Base-by-base conservation (phyloP, 2,113 vertebrate genomes). In the Semnopithecus entellus region DNA sequence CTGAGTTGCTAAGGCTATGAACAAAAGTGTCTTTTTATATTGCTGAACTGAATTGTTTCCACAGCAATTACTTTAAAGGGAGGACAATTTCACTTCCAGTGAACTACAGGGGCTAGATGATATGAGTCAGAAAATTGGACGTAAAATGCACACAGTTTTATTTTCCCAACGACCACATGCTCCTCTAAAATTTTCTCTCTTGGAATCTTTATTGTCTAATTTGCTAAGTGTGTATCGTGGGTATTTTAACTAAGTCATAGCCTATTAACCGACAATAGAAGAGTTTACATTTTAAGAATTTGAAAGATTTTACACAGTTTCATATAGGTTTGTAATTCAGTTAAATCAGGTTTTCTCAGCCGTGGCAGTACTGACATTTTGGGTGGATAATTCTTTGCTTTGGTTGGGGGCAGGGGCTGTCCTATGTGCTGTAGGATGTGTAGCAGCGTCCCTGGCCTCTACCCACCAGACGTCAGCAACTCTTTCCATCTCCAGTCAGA, bases 131-230 rank as follows among this genome's bases (percentile, higher is more conserved):
- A 89, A 84, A 82, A 86, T 0, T 61, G 48, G 61, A 52, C 27
- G 11, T 79, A 55, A 90, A 94, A 79, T 22, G 32, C 32, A 18
- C 32, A 32, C 55, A 57, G 27, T 89, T 93, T 93, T 72, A 59
- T 75, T 59, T 73, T 52, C 43, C 35, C 13, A 12, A 43, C 4
- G 1, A 61, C 16, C 27, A 25, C 27, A 88, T 22, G 27, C 3
- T 75, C 43, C 57, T 84, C 40, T 87, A 50, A 70, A 87, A 70
- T 50, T 11, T 50, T 81, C 50, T 76, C n/a, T 27, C 50, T 40
- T 57, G 55, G 85, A 84, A 82, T 2, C 55, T 59, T 50, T 6
- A 32, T 32, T 57, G 17, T 61, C 50, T 93, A 61, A 82, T 52
- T 88, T 78, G 27, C 20, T n/a, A 43, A 93, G 50, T 70, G 8